phyloP scores from a whole-genome alignment of 2,797 vertebrate species.

The Hybognathus amarus region DNA sequence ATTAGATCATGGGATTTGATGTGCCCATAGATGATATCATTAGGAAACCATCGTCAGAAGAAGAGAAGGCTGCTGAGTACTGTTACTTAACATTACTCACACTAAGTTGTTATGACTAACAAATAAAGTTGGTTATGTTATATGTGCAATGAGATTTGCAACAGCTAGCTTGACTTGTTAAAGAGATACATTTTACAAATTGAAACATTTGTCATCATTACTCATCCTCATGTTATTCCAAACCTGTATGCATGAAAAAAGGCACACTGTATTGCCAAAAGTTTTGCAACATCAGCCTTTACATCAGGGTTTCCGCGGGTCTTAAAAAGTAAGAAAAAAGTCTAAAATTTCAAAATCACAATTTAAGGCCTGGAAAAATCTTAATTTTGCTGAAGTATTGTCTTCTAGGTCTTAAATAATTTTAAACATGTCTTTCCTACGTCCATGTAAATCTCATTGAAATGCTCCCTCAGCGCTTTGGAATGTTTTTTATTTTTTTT shows the following conservation, averaged over 20 bases:
- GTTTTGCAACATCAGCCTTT: too few species aligned
- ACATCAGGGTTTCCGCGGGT: too few species aligned
- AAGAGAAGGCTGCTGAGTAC: not conserved
- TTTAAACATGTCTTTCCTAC: too few species aligned
- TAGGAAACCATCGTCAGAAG: slow-evolving; percentile 21
- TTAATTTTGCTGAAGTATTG: too few species aligned
- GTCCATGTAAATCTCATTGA: too few species aligned
- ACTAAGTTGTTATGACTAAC: slow-evolving; percentile 20
- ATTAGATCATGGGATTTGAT: slow-evolving; percentile 50
- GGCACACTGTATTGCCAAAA: too few species aligned
- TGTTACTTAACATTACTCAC: slow-evolving; percentile 38
- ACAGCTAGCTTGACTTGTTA: not conserved
- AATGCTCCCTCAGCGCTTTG: too few species aligned
- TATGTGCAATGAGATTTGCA: not conserved
- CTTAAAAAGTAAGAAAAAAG: too few species aligned
- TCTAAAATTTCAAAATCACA: too few species aligned
- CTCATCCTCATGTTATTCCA: not conserved
- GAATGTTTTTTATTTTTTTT: too few species aligned
- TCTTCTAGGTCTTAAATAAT: too few species aligned
- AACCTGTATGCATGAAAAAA: not conserved
- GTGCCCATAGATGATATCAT: slow-evolving; percentile 58
- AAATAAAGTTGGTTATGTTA: slow-evolving; percentile 40
- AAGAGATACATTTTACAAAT: not conserved
- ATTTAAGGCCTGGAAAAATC: too few species aligned
- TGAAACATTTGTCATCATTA: not conserved